Base-by-base conservation (phyloP, 2,888 invertebrate genomes). In the Rhopalosiphum nymphaeae region DNA sequence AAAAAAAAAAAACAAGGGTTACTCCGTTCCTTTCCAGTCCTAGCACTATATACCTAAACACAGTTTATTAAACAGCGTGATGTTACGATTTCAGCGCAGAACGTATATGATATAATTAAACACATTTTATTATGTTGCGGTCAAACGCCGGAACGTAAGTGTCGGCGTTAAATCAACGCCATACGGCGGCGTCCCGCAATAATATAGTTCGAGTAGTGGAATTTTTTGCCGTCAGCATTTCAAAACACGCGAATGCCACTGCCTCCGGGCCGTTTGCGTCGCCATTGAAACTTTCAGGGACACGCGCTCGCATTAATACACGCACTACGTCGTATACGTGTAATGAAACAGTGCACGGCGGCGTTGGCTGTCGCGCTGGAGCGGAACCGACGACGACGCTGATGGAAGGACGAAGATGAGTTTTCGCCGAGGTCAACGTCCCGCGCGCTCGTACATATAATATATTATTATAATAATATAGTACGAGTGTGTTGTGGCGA, bases 391-490 rank as follows among this genome's bases (percentile, higher is more conserved):
- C 25, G 61, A 21, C 44, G n/a, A 90, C n/a, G 67, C 21, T 10
- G 53, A 53, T 53, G 11, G 36, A 78, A 78, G 78, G 56, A 89
- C 16, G 61, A 90, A 89, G 89, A 90, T 10, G 46, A 25, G 53
- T 49, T 91, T 91, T 36, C 42, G 53, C 3, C 91, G 53, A 91
- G 91, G 91, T 91, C 91, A 78, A 78, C 49, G 91, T 25, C 36
- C 78, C 26, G 16, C n/a, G 16, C 46, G 49, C 26, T 49, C 4
- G 10, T 44, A 46, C 26, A 11, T 3, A 78, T 67, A 36, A 36
- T 36, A n/a, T 61, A 61, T 3, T 29, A 61, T 61, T 29, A 67
- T 16, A 7, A n/a, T 21, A 78, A 21, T 16, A 78, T 78, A 5
- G n/a, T 67, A 78, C 53, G 21, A 53, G 16, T 53, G 53, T 53